Evolutionary conservation across 2,888 invertebrate species (phyloP), one percentile per base, ranked within the genome.

Genomic region (Microplitis manilae): DNA sequence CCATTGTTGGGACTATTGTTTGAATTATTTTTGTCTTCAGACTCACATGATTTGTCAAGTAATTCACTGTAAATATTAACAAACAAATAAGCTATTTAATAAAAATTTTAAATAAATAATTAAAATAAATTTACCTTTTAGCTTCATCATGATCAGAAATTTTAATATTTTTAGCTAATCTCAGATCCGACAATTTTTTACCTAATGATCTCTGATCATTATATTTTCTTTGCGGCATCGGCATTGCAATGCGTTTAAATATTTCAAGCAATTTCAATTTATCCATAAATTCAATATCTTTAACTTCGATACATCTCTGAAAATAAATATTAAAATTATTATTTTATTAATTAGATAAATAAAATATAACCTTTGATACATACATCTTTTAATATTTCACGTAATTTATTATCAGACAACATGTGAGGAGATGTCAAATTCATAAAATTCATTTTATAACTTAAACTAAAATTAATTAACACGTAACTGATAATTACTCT

Each of bases 271-370:
- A 80, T 79, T 88, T 84, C 9, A 76, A 75, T 79, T 84, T 87
- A 59, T 79, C 81, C 50, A 85, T 76, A 70, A 64, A 81, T 38
- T 83, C 82, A 8, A 84, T 81, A 20, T 82, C 77, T 38, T 80
- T 81, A 50, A 85, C 73, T 65, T 86, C 83, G 39, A 89, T 87
- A 73, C 88, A 88, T 61, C 84, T 86, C 89, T 89, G 74, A 61
- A 41, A 79, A 50, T 50, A 13, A 13, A 13, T 50, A 50, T 13
- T 69, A 75, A 9, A 71, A 75, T 7, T 69, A 40, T 39, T 73
- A n/a, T 59, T 60, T 59, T 20, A 76, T 17, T 38, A 61, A 50
- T 50, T 50, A 15, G 13, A 69, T 60, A 70, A 30, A 68, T 76
- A 61, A 72, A 38, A 38, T 38, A 73, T 78, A 76, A 78, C 76